A percentile compares a stretch with the other conserved stretches of the same genome.
Evolutionary conservation across 23 tunicate genomes (phyloP).

Genomic region (Corella eumyota): DNA sequence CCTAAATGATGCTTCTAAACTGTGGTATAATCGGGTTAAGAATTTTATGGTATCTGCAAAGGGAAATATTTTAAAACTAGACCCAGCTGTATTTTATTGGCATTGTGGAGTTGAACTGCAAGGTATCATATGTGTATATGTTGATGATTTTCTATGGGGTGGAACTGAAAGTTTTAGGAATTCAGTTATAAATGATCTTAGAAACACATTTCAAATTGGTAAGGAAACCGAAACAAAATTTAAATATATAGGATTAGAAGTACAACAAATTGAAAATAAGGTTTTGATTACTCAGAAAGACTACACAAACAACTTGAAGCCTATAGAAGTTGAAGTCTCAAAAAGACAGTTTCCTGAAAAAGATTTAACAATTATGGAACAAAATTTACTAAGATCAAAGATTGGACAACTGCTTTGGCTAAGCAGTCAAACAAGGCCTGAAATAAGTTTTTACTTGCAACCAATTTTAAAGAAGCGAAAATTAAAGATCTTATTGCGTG

Average conservation of each 20-base stretch:
- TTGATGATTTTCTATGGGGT: constrained; percentile 6
- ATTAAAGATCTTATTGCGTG: constrained; percentile 1
- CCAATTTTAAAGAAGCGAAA: constrained; percentile 3
- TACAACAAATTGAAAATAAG: too few species aligned
- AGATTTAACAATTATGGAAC: background rate
- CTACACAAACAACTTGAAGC: background rate
- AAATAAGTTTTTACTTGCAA: constrained; percentile 3
- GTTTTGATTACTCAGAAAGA: too few species aligned
- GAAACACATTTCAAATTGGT: background rate
- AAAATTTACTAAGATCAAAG: constrained; percentile 1
- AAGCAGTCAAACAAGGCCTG: constrained; percentile 13
- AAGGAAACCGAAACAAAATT: constrained; percentile 1
- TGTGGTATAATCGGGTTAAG: constrained; percentile 8
- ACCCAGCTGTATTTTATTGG: constrained; percentile 16
- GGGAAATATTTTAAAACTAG: background rate
- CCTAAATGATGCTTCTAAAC: constrained; percentile 6
- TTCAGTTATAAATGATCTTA: background rate
- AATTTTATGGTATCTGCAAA: constrained; percentile 1
- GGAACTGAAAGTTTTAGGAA: background rate
- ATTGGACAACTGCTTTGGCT: constrained; percentile 21
- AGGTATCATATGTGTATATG: background rate
- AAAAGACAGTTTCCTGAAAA: background rate
- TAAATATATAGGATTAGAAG: constrained; percentile 10
- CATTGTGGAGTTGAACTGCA: background rate
- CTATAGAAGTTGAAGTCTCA: background rate